phyloP scores from a whole-genome alignment of 1,140 invertebrate species.

The Globodera rostochiensis region DNA sequence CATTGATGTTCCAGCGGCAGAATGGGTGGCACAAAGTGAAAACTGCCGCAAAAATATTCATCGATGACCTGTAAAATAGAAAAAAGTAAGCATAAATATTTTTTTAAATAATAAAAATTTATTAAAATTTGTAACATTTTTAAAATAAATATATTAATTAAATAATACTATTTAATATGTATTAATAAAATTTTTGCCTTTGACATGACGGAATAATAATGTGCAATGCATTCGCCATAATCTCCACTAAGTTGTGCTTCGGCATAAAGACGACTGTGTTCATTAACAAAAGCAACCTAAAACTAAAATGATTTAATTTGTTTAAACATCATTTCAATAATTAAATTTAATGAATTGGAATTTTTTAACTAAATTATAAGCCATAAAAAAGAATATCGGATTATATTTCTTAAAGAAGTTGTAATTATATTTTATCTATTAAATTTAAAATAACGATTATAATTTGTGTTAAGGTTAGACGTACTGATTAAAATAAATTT shows the following conservation, averaged over 20 bases:
- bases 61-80: conserved; percentile 44
- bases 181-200: conserved; percentile 31
- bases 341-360: too few relatives aligned
- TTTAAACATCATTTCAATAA: neutral
- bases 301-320: conserved; percentile 24
- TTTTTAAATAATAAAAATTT: neutral
- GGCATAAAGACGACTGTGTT: conserved; percentile 54
- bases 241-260: conserved; percentile 50
- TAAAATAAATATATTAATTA: neutral
- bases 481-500: too few relatives aligned
- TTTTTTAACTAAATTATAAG: too few relatives aligned
- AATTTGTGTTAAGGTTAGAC: too few relatives aligned
- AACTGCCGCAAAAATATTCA: conserved; percentile 64
- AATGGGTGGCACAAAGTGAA: conserved; percentile 63
- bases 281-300: conserved; percentile 52
- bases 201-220: conserved; percentile 65
- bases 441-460: too few relatives aligned
- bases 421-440: too few relatives aligned
- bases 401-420: too few relatives aligned
- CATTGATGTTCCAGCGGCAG: neutral
- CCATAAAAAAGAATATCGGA: too few relatives aligned
- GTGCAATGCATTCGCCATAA: conserved; percentile 58
- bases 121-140: neutral
- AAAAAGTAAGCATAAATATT: neutral
- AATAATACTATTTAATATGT: neutral